Evolutionary conservation across 2,888 invertebrate genomes (phyloP), one percentile per base, ranked within the genome.

Genomic region (Troides helena): DNA sequence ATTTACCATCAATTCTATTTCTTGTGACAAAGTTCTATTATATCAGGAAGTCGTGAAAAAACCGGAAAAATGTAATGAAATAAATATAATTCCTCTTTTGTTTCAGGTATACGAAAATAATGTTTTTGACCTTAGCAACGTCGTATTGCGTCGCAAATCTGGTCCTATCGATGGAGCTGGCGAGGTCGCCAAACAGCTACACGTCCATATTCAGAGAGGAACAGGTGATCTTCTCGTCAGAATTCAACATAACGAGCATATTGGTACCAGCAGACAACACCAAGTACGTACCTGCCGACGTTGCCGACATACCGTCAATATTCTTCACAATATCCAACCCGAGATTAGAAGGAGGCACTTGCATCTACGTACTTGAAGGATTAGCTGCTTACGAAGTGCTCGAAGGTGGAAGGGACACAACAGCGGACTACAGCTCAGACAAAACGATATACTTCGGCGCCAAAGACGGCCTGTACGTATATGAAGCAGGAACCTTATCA

Each of bases 331-430:
- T 88, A 43, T 65, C 80, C 0, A 86, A 88, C 67, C 77, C 84
- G 0, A 84, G 79, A 57, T 68, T 84, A 8, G 84, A 87, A 65
- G 86, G 86, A 2, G 88, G 86, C 0, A 80, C 81, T 36, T 88
- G 88, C 72, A 85, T 90, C 2, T 89, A 87, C n/a, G 87, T 88
- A 0, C 69, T 90, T 17, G 87, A 89, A 82, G 88, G 84, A 1
- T 78, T 86, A 14, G 85, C 85, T n/a, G 87, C 88, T 0, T 89
- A 83, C 46, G 88, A 88, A 78, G 67, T 89, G 0, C 72, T 89
- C 1, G 88, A 88, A 80, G 88, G 88, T 0, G 89, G 89, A 0
- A 77, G 87, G 67, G 89, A 89, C 59, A 77, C 85, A 0, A 88
- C 88, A 3, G 80, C 86, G 2, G 88, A 86, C 61, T 88, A 86